phyloP scores from a whole-genome alignment of 2,888 invertebrate species.

The Elmis aenea region DNA sequence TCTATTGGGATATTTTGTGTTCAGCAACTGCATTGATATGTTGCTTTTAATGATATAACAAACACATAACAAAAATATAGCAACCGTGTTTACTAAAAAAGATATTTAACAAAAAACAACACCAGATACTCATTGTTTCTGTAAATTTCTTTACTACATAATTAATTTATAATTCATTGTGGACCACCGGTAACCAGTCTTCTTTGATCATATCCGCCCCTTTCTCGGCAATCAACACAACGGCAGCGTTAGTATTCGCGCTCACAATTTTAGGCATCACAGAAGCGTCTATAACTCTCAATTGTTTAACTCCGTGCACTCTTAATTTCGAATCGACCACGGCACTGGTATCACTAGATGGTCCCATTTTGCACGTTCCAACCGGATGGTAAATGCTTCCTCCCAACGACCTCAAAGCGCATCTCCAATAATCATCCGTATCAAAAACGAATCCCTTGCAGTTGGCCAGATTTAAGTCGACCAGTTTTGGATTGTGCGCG shows the following conservation, averaged over 20 bases:
- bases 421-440: conserved; percentile 53
- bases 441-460: conserved; percentile 35
- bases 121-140: too few species aligned
- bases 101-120: too few species aligned
- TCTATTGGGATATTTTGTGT: too few species aligned
- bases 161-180: too few species aligned
- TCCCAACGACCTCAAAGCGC: conserved; percentile 35
- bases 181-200: too few species aligned
- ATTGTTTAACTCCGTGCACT: conserved; percentile 60
- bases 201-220: conserved; percentile 47
- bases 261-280: conserved; percentile 70
- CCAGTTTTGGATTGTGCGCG: conserved; percentile 38
- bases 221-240: conserved; percentile 48
- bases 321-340: conserved; percentile 64
- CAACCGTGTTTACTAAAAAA: too few species aligned
- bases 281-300: conserved; percentile 75
- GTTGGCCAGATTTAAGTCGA: conserved; percentile 36
- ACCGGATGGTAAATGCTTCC: conserved; percentile 23
- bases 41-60: too few species aligned
- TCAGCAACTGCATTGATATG: too few species aligned
- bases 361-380: conserved; percentile 66
- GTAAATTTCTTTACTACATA: too few species aligned
- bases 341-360: conserved; percentile 64
- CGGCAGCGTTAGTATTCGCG: conserved; percentile 54
- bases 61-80: too few species aligned